Evolutionary conservation across 2,113 vertebrate species (phyloP).

Genomic region (Laterallus jamaicensis): DNA sequence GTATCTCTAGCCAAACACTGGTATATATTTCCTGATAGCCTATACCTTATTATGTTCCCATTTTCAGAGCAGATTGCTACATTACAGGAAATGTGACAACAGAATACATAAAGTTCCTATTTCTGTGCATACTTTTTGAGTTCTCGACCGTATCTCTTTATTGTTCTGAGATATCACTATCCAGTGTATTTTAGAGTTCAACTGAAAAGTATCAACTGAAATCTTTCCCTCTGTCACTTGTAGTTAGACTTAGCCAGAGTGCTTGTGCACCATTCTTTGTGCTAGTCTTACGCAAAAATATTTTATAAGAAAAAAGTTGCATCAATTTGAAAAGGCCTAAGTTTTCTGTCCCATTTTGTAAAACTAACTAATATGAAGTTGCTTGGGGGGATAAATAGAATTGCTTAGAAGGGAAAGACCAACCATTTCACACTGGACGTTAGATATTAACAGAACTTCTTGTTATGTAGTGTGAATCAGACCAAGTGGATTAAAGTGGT

Average conservation of each 20-base stretch:
- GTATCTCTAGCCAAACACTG: not conserved
- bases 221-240: not conserved
- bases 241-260: not conserved
- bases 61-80: not conserved
- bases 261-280: not conserved
- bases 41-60: not conserved
- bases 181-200: not conserved
- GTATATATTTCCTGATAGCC: not conserved
- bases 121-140: not conserved
- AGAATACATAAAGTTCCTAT: not conserved
- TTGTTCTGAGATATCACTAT: not conserved
- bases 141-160: not conserved
- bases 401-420: not conserved
- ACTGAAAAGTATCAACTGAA: not conserved
- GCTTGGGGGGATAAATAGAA: not conserved
- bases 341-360: not conserved
- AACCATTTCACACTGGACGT: rapidly evolving
- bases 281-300: not conserved
- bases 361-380: not conserved
- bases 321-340: not conserved
- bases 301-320: not conserved
- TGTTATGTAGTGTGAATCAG: not conserved
- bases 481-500: not conserved
- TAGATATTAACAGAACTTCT: not conserved
- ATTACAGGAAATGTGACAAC: not conserved